Conservation (phyloP, 2,888 invertebrate species). For the Himalopsyche anomala region DNA sequence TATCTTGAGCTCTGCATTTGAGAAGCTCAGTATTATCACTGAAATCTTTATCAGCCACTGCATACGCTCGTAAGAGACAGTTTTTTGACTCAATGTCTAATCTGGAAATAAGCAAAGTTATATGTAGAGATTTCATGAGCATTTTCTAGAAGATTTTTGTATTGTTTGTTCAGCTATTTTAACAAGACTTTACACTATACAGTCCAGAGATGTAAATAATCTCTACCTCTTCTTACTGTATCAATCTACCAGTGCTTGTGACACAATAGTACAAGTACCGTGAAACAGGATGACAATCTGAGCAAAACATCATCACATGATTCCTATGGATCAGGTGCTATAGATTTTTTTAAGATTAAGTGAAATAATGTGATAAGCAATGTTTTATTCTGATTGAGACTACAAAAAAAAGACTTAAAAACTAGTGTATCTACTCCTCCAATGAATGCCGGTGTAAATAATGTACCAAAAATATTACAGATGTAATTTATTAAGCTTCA, state of each 20-base stretch:
- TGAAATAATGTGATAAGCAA: conserved; percentile 61
- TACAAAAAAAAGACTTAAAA: too few relatives aligned
- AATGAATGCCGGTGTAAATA: too few relatives aligned
- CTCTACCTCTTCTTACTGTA: neutral
- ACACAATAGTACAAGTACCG: neutral
- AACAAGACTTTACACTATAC: too few relatives aligned
- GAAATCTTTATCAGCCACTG: conserved; percentile 79
- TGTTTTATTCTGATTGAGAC: too few relatives aligned
- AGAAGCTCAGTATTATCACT: conserved; percentile 81
- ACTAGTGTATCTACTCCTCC: too few relatives aligned
- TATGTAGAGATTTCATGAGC: too few relatives aligned
- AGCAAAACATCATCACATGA: too few relatives aligned
- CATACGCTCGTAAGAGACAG: conserved; percentile 80
- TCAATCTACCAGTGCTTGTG: too few relatives aligned
- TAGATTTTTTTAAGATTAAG: neutral
- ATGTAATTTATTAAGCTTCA: too few relatives aligned
- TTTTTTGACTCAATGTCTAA: conserved; percentile 76
- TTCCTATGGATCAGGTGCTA: too few relatives aligned
- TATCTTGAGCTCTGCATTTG: conserved; percentile 81
- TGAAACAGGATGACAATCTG: neutral
- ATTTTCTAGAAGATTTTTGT: too few relatives aligned
- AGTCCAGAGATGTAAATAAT: neutral
- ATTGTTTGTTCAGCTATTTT: neutral
- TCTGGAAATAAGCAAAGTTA: conserved; percentile 46
- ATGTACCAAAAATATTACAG: too few relatives aligned